Base-by-base conservation (phyloP, 2,113 vertebrate species). In the Shinisaurus crocodilurus region DNA sequence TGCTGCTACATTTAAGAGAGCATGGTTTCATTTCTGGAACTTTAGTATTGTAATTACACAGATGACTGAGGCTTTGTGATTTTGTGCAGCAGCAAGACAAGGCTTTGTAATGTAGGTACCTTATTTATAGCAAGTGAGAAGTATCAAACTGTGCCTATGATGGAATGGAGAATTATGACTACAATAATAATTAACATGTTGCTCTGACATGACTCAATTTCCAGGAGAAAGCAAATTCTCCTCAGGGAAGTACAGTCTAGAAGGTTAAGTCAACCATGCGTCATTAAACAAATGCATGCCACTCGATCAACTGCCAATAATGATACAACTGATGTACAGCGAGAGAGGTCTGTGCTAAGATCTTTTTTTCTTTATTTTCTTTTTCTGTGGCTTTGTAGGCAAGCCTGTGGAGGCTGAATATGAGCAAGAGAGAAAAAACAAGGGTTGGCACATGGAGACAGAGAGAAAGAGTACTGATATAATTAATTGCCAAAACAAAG, bases 301-400 rank as follows among this genome's bases (percentile, higher is more conserved):
- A 94, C 91, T 96, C 95, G 93, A 97, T 97, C 96, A 97, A 95
- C 92, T 95, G 92, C 93, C 94, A 96, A 95, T 94, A 96, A 95
- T 87, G 92, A 80, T 95, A 94, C 87, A 94, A 87, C 48, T 93
- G 96, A 96, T 92, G 92, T 57, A 91, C 87, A 92, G 86, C 88
- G 92, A 91, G 74, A 85, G 9, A 94, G 85, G 86, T 69, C 92
- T 91, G 65, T 32, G n/a, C 7, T 65, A 60, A 74, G 57, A 48
- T 43, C 9, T 57, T 40, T 29, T 43, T 50, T 37, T 18, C 37
- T 27, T 40, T 45, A 54, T 43, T 29, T 90, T 86, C 16, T 88
- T 85, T 25, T 40, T 76, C 4, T 88, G 88, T 92, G 88, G 93
- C 89, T 90, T 94, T 95, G 91, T 37, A 86, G 50, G 85, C 72